A percentile compares a stretch with the other conserved stretches of the same genome.
phyloP scores from a whole-genome alignment of 2,888 invertebrate species.

The Ephialtes manifestator region DNA sequence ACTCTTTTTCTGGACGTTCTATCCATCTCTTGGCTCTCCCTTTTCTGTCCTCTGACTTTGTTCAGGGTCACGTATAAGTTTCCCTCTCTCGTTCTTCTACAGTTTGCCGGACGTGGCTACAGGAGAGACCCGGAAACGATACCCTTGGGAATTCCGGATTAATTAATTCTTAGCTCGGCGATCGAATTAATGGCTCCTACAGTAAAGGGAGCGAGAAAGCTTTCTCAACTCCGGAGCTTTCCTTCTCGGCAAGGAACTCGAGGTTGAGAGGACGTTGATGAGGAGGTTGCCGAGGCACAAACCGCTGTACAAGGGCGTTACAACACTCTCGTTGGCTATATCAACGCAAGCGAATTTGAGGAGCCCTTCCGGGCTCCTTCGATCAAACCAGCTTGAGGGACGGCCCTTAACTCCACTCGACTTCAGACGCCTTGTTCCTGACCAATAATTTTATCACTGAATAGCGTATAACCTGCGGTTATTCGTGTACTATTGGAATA shows the following conservation, averaged over 20 bases:
- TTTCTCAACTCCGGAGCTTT: constrained; percentile 23
- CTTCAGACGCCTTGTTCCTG: constrained; percentile 30
- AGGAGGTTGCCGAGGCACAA: constrained; percentile 18
- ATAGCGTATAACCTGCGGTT: background rate
- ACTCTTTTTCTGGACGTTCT: constrained; percentile 16
- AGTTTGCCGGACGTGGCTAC: constrained; percentile 14
- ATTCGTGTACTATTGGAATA: background rate
- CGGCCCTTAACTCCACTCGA: constrained; percentile 30
- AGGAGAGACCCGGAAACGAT: constrained; percentile 27
- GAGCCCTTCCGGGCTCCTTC: background rate
- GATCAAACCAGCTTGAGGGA: constrained; percentile 31
- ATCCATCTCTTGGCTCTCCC: constrained; percentile 26
- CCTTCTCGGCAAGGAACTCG: constrained; percentile 8
- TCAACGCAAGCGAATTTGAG: background rate
- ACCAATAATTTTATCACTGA: constrained; percentile 16
- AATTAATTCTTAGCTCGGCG: constrained; percentile 62
- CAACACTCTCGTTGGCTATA: background rate
- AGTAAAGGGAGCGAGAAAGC: background rate
- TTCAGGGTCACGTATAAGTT: constrained; percentile 41
- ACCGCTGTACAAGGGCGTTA: constrained; percentile 17
- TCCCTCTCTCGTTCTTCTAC: constrained; percentile 19
- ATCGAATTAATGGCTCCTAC: constrained; percentile 53
- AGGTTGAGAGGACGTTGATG: constrained; percentile 57
- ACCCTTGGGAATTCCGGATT: constrained; percentile 58
- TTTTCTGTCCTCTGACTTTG: constrained; percentile 13